Base-by-base conservation (phyloP, 2,888 invertebrate species). In the Hipparchia sbordonii region DNA sequence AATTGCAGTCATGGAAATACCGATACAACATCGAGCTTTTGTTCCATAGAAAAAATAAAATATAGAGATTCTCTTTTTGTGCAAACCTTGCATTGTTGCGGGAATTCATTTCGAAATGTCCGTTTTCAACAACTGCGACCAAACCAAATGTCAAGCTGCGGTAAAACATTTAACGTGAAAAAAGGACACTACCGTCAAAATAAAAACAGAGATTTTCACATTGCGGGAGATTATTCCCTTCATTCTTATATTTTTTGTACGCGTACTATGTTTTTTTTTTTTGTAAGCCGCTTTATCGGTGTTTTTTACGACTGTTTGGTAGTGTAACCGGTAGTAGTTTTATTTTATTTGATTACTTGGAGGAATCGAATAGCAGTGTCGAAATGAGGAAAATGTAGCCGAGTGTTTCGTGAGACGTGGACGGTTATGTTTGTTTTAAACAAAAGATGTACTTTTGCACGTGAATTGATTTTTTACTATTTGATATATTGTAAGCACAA, bases 291-390 rank as follows among this genome's bases (percentile, higher is more conserved):
- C 63, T 77, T 74, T 72, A 77, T 77, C 46, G 75, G 57, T 73
- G 56, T 73, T 77, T 46, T 60, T 77, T 77, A 74, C 73, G 75
- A 77, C 48, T 75, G 65, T 75, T 70, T 74, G 66, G 62, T 63
- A 59, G 59, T 74, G 59, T 39, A 76, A 61, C 61, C 33, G 56
- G 60, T 63, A 74, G 56, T 59, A 67, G 59, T 69, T 61, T 10
- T 59, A 12, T 67, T 62, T 60, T 72, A 69, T 73, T 75, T 45
- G 60, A 51, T 67, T 63, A 59, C 61, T 63, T 54, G 9, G 23
- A 63, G 63, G 48, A 63, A 63, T 63, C 63, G 48, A 63, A 63
- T 63, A 9, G 57, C 13, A 57, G 57, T 57, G 57, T 57, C 23
- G 57, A 57, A 57, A 57, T 57, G 57, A 57, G 57, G 57, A 23